Evolutionary conservation across 2,797 vertebrate genomes (phyloP), one percentile per base, ranked within the genome.

Genomic region (Pelochelys cantorii): DNA sequence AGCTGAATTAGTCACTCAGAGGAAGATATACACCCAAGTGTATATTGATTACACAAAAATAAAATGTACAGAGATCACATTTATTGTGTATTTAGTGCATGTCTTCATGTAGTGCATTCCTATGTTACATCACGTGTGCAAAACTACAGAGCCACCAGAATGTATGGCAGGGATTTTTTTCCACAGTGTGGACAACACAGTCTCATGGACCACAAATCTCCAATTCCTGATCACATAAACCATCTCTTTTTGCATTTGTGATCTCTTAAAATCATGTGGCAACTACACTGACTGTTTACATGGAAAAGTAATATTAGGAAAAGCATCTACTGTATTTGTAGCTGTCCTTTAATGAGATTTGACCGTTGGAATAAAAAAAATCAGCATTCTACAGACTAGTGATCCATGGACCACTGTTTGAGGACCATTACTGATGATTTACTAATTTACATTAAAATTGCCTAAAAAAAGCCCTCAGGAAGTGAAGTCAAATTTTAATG

Each of bases 31-130:
- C 81, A 90, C 53, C 80, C 92, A 79, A 84, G 81, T 90, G 86
- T 18, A n/a, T 84, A 88, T 2, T 34, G n/a, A 87, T 42, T 42
- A 79, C 88, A 87, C 82, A 92, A 95, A 96, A 60, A 95, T 84
- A 91, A 93, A 95, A 97, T 87, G 91, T 84, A 94, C 60, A 92
- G 85, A 96, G 89, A 92, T 90, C 62, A 96, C 89, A 94, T 55
- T 97, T 97, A 97, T 91, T 97, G 92, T 93, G 94, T 95, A 96
- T 96, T 94, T 96, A 96, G 97, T 97, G 94, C 97, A 93, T 95
- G 90, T 93, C 94, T 96, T 97, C 95, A 95, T 78, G 92, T 95
- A 97, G 94, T 94, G 96, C 96, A 95, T 97, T 97, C 93, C 93
- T 96, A 84, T 65, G 94, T 95, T 97, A 92, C 94, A 91, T n/a